phyloP scores from a whole-genome alignment of 2,888 invertebrate genomes.

The Drosophila fungiperda region DNA sequence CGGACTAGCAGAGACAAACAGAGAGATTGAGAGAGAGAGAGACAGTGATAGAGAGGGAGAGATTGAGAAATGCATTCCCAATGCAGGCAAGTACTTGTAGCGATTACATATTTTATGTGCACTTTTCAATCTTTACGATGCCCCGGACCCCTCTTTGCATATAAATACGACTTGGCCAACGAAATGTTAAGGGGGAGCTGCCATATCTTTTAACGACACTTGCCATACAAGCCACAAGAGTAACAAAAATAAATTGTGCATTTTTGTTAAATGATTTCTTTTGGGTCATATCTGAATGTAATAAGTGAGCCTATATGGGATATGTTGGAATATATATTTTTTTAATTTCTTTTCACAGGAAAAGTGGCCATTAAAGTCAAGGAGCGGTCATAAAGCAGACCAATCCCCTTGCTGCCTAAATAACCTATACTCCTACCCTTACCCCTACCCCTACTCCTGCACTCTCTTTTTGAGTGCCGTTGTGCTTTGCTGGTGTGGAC shows the following conservation, averaged over 20 bases:
- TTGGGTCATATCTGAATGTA: constrained; percentile 70
- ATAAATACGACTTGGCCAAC: constrained; percentile 40
- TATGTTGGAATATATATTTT: constrained; percentile 35
- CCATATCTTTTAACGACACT: constrained; percentile 69
- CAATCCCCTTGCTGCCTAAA: constrained; percentile 45
- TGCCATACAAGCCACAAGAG: constrained; percentile 39
- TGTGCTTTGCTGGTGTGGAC: constrained; percentile 68
- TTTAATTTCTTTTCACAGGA: constrained; percentile 75
- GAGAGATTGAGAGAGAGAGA: not conserved
- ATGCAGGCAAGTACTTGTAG: constrained; percentile 65
- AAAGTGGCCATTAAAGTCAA: constrained; percentile 73
- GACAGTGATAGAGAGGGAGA: not conserved
- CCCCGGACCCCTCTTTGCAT: constrained; percentile 67
- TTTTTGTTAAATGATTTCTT: constrained; percentile 71
- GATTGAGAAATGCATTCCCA: constrained; percentile 49
- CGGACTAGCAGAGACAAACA: not conserved
- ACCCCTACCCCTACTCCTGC: not conserved
- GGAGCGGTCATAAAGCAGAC: constrained; percentile 64
- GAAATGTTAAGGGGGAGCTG: constrained; percentile 5
- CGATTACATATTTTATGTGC: constrained; percentile 74
- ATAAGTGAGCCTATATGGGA: constrained; percentile 56
- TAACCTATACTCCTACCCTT: constrained; percentile 5
- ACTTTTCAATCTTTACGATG: constrained; percentile 69
- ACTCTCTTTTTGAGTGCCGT: constrained; percentile 3
- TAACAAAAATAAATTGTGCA: constrained; percentile 51